phyloP scores from a whole-genome alignment of 2,797 vertebrate species.

The Nothura maculosa region DNA sequence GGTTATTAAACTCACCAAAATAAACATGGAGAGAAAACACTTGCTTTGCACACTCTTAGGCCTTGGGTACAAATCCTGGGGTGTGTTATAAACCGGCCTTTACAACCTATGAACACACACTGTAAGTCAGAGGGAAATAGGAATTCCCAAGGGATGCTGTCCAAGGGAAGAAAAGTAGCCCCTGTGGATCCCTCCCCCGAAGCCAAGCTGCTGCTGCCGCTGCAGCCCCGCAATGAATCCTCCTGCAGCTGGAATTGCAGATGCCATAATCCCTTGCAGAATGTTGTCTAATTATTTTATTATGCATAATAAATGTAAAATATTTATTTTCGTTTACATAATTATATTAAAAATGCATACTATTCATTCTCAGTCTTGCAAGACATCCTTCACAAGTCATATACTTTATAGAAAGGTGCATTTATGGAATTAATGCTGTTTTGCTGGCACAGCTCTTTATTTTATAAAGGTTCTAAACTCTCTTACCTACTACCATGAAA shows the following conservation, averaged over 20 bases:
- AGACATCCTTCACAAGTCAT: slow-evolving; percentile 54
- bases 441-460: slow-evolving; percentile 33
- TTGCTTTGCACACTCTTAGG: slow-evolving; percentile 26
- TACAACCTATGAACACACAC: slow-evolving; percentile 31
- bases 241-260: slow-evolving; percentile 23
- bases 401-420: slow-evolving; percentile 46
- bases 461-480: not conserved
- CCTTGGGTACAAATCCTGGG: slow-evolving; percentile 44
- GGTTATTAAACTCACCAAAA: slow-evolving; percentile 14
- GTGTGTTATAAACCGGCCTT: slow-evolving; percentile 30
- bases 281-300: slow-evolving; percentile 63
- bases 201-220: slow-evolving; percentile 24
- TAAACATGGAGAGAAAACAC: slow-evolving; percentile 12
- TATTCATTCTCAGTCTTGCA: slow-evolving; percentile 61
- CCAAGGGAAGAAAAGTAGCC: slow-evolving; percentile 71
- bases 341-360: slow-evolving; percentile 62
- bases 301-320: slow-evolving; percentile 73
- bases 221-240: slow-evolving; percentile 52
- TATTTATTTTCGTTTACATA: slow-evolving; percentile 65
- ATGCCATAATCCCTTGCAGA: slow-evolving; percentile 31
- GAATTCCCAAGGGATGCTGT: slow-evolving; percentile 70
- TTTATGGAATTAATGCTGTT: slow-evolving; percentile 50
- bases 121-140: slow-evolving; percentile 68
- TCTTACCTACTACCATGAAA: not conserved
- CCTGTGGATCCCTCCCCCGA: slow-evolving; percentile 32